Evolutionary conservation across 35 echinoderm and acorn worm species (phyloP), one percentile per base, ranked within the genome.

Genomic region (Lytechinus pictus): DNA sequence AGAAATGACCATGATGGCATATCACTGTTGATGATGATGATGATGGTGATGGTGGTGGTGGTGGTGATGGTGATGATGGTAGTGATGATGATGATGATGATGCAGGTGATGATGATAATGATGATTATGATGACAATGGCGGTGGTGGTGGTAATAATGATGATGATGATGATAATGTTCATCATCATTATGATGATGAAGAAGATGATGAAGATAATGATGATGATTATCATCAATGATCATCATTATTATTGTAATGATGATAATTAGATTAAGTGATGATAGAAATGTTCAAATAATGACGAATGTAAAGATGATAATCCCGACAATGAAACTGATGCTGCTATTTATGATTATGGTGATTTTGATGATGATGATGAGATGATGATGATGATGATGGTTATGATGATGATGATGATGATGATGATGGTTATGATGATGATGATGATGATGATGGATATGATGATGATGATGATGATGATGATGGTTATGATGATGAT

Each of bases 81-180:
- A 3, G 51, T 89, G 87, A 9, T 29, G 27, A 1, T 89, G 87
- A 52, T 89, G 87, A 89, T 89, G 87, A 28, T 89, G 87, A 5
- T 89, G 87, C 2, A 29, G 87, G 33, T 89, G 87, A 33, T 89
- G 87, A 89, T 89, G 87, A 89, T 89, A 28, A 89, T 89, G 87
- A 28, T 89, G 19, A 89, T 89, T n/a, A 89, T 89, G n/a, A 89
- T 28, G 87, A 89, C 51, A 29, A 52, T 89, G 24, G 51, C 8
- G 87, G 9, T 90, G 88, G 6, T 79, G 19, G 0, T 79, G 19
- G n/a, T 79, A 3, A 24, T 79, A 24, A 79, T 72, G 19, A 72
- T 21, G 14, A 72, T 72, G 13, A 3, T 72, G 19, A 72, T 72
- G 60, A 57, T 57, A 16, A 57, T 57, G 55, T 57, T 57, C 8